These are phyloP conservation scores for Platycheirus albimanus DNA, from an alignment of 2,888 invertebrate genomes.

Conservation along the genomic window DNA sequence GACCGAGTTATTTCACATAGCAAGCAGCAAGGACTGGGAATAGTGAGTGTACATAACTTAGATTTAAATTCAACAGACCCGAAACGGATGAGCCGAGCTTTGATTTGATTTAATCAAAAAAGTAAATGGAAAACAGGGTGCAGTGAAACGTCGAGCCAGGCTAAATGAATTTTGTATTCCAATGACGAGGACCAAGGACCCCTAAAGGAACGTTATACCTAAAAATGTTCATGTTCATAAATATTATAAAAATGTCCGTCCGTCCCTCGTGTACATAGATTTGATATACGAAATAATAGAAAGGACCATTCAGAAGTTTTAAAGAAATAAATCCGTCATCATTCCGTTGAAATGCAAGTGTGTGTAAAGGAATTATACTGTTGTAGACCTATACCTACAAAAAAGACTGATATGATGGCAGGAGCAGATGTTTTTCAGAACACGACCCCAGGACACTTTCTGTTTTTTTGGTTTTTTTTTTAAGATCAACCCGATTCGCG, in stretches of 20 bases:
- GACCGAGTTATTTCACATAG: background rate
- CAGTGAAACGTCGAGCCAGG: too few species aligned
- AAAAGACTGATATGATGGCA: constrained; percentile 58
- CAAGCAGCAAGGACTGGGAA: background rate
- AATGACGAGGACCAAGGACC: constrained; percentile 12
- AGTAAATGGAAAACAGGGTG: constrained; percentile 53
- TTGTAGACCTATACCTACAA: constrained; percentile 39
- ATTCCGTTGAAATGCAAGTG: constrained; percentile 47
- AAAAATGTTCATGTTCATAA: too few species aligned
- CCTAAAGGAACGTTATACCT: background rate
- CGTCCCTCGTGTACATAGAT: constrained; percentile 3
- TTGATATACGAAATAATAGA: constrained; percentile 61
- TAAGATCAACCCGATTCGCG: constrained; percentile 71
- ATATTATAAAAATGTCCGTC: background rate
- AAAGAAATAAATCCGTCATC: constrained; percentile 50
- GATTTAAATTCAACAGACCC: constrained; percentile 36
- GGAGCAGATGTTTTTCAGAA: constrained; percentile 73
- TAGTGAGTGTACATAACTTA: background rate
- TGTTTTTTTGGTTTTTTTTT: too few species aligned
- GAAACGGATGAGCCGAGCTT: constrained; percentile 68
- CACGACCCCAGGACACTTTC: constrained; percentile 73
- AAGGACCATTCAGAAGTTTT: constrained; percentile 56
- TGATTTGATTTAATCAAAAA: constrained; percentile 70
- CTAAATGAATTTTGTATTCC: constrained; percentile 1
- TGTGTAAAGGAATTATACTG: constrained; percentile 68